Evolutionary conservation across 2,113 vertebrate species (phyloP), one percentile per base, ranked within the genome.

Genomic region (Penelope pileata): DNA sequence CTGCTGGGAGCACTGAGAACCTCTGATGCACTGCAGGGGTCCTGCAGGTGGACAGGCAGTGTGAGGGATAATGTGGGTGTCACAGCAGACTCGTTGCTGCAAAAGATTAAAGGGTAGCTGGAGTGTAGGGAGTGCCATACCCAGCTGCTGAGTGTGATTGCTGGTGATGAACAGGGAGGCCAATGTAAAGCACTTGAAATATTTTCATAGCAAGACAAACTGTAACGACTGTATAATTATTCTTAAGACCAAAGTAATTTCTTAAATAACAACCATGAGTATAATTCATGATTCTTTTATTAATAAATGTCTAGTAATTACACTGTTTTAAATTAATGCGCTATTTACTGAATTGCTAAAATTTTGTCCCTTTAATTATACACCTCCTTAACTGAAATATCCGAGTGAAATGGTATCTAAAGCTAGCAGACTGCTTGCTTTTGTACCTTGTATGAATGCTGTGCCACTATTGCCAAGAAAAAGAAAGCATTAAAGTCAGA

Each of bases 321-420:
- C 56, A 73, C 16, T 72, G 43, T 90, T 96, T 69, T 72, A 94
- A 94, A 96, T 94, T 86, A 93, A 82, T 82, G 81, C 60, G 76
- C 27, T 95, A 96, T 95, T 95, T 96, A 92, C 85, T 38, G 90
- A 88, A 88, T 96, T 96, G 53, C 75, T 96, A 83, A 73, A 58
- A 84, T 88, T 95, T 94, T 76, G 64, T 88, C 92, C 86, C 91
- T 94, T 91, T 88, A 95, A 96, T 93, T 96, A 94, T 93, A 81
- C 48, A 93, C 73, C 67, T 95, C 79, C 90, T 96, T 94, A 94
- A 93, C 84, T 56, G 92, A 82, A 91, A 53, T 50, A 83, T 45
- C 56, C 53, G 76, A 83, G 83, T 70, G n/a, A 83, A 96, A 50
- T 34, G 88, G 27, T 87, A 56, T 36, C 38, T 81, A 76, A 87